Percentiles rank a stretch among this genome's conserved stretches.
These are phyloP conservation scores for Macrobrachium rosenbergii DNA, from an alignment of 1,140 invertebrate genomes.

Conservation along the genomic window DNA sequence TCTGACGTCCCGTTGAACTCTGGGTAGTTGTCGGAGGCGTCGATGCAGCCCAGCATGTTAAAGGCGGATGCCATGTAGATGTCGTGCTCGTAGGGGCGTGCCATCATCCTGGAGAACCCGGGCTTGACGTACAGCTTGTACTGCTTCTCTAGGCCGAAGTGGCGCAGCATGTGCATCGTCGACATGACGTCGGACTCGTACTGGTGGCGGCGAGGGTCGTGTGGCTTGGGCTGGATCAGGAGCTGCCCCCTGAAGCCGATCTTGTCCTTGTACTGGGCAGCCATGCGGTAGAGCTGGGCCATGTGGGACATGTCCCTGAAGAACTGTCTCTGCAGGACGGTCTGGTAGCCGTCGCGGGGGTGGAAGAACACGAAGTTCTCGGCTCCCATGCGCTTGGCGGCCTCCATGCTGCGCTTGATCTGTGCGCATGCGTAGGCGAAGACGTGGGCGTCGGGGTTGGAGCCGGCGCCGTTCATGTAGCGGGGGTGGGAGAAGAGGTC, in stretches of 20 bases:
- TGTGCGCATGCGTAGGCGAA: conserved; percentile 65
- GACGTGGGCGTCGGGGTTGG: conserved; percentile 64
- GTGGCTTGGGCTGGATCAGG: conserved; percentile 63
- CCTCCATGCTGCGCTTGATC: conserved; percentile 59
- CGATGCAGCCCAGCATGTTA: conserved; percentile 62
- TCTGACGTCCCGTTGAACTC: conserved; percentile 47
- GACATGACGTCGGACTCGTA: conserved; percentile 62
- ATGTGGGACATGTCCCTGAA: conserved; percentile 64
- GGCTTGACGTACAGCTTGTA: conserved; percentile 65
- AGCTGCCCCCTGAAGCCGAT: conserved; percentile 65
- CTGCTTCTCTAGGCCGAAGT: conserved; percentile 62
- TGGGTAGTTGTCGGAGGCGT: conserved; percentile 57
- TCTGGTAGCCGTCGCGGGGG: conserved; percentile 65
- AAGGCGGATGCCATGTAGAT: conserved; percentile 61
- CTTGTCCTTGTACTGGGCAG: conserved; percentile 64
- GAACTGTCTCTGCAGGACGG: conserved; percentile 59
- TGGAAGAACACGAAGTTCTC: conserved; percentile 66
- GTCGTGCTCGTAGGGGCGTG: conserved; percentile 60
- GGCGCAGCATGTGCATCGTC: conserved; percentile 57
- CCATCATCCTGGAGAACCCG: conserved; percentile 49
- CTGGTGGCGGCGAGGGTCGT: conserved; percentile 62
- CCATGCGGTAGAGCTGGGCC: conserved; percentile 66
- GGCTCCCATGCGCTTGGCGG: conserved; percentile 59
- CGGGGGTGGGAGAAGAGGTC: conserved; percentile 65
- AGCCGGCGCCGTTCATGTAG: conserved; percentile 63